Evolutionary conservation across 2,888 invertebrate genomes (phyloP).

Genomic region (Caenorhabditis becei): DNA sequence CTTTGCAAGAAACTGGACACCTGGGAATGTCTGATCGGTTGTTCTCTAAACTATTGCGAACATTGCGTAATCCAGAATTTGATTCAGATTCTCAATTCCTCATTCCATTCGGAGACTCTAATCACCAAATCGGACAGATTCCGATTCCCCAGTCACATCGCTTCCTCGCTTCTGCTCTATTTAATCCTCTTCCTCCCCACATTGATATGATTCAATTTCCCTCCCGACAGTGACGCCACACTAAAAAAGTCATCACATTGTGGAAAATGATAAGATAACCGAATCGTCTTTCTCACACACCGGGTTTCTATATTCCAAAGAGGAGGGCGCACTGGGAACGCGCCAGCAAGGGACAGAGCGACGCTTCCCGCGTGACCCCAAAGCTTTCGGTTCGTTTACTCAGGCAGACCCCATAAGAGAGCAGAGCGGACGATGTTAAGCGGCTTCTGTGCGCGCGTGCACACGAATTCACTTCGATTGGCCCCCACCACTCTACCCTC

Average conservation of each 20-base stretch:
- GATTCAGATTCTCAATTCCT: background rate
- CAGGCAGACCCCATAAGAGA: slow-evolving; percentile 21
- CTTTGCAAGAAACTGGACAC: no score
- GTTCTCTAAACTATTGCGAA: background rate
- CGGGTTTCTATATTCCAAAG: background rate
- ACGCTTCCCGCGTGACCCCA: slow-evolving; percentile 29
- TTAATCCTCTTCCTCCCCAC: slow-evolving; percentile 1
- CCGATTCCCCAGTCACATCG: slow-evolving; percentile 8
- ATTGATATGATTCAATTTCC: background rate
- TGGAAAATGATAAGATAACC: slow-evolving; percentile 15
- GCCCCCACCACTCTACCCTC: slow-evolving; percentile 15
- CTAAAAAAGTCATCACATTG: slow-evolving; percentile 9
- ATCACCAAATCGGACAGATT: background rate
- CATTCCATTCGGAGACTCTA: background rate
- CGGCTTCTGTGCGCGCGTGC: slow-evolving; percentile 50
- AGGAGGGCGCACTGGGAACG: background rate
- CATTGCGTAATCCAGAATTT: no score
- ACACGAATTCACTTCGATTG: slow-evolving; percentile 56
- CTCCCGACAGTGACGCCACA: slow-evolving; percentile 22
- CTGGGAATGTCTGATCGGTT: background rate
- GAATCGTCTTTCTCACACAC: slow-evolving; percentile 2
- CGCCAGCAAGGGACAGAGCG: slow-evolving; percentile 15
- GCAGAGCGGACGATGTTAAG: slow-evolving; percentile 34
- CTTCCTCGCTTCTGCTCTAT: slow-evolving; percentile 41
- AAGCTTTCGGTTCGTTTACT: slow-evolving; percentile 43